A percentile compares a stretch with the other conserved stretches of the same genome.
These are phyloP conservation scores for Drosophila buzzatii DNA, from an alignment of 2,888 invertebrate genomes.

Conservation along the genomic window DNA sequence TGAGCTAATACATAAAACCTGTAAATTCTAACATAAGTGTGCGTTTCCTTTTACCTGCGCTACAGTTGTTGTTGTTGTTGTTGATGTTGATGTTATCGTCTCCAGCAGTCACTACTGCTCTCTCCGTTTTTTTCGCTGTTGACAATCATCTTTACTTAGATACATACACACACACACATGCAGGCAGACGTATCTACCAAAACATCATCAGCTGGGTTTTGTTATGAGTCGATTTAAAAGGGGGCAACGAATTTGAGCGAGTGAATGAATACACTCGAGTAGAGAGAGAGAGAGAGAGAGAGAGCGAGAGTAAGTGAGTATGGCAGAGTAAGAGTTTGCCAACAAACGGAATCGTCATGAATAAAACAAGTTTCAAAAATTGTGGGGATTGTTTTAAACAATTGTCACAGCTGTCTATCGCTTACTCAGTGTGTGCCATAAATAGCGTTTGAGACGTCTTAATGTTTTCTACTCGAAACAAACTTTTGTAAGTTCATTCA, in stretches of 20 bases:
- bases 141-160: conserved; percentile 39
- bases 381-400: conserved; percentile 45
- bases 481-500: conserved; percentile 65
- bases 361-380: conserved; percentile 55
- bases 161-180: conserved; percentile 3
- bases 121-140: conserved; percentile 35
- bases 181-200: conserved; percentile 59
- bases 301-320: neutral
- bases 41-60: conserved; percentile 61
- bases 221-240: conserved; percentile 49
- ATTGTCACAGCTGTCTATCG: conserved; percentile 42
- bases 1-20: conserved; percentile 56
- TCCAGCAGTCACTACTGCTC: conserved; percentile 37
- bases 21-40: conserved; percentile 52
- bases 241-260: neutral
- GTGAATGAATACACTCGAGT: conserved; percentile 6
- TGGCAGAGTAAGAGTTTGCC: conserved; percentile 6
- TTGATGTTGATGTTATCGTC: conserved; percentile 25
- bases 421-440: conserved; percentile 67
- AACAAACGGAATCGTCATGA: conserved; percentile 25
- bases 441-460: conserved; percentile 38
- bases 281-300: conserved; percentile 6
- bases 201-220: conserved; percentile 78
- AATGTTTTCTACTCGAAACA: conserved; percentile 21
- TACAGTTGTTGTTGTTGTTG: conserved; percentile 39